Base-by-base conservation (phyloP, 2,797 vertebrate genomes). In the Rhadinocentrus ornatus region DNA sequence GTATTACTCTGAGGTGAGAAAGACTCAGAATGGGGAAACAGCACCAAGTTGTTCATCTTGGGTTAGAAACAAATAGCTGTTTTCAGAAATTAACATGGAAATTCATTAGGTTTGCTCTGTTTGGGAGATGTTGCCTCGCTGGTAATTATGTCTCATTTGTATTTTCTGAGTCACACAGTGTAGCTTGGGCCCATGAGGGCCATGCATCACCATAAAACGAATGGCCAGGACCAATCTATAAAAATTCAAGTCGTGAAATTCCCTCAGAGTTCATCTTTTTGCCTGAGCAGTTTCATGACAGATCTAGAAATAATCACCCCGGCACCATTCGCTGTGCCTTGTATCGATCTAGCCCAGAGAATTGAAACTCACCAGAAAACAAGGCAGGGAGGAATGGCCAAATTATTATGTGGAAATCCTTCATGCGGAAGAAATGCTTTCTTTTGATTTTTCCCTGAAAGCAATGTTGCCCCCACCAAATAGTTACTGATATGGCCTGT, bases 251-350 rank as follows among this genome's bases (percentile, higher is more conserved):
- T 78, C 78, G 84, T 79, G 86, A 85, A 83, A 84, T 87, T 86
- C 83, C 81, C 86, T 81, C 63, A 54, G 86, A 89, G 89, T 88
- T 90, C 80, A 86, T 91, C 86, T 90, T 88, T 89, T 82, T 88
- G 88, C 88, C 83, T 87, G 82, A 91, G 83, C 85, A 83, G 88
- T 85, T 91, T 90, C 81, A 65, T 88, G 92, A 91, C 89, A 91
- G 85, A 92, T 87, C 83, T 80, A 92, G 88, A 87, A 92, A 92
- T 91, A 91, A 93, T 92, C 88, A 89, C 89, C 87, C 62, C 63
- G 32, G 86, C 73, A 72, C 82, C 62, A 80, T 61, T 78, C 64
- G 26, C 80, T 18, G 48, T 74, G 85, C 75, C 81, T 88, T 75
- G 81, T 90, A 92, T 93, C 70, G 89, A 93, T 93, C 85, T 81